Evolutionary conservation across 2,797 vertebrate species (phyloP).

Genomic region (Labroides dimidiatus): DNA sequence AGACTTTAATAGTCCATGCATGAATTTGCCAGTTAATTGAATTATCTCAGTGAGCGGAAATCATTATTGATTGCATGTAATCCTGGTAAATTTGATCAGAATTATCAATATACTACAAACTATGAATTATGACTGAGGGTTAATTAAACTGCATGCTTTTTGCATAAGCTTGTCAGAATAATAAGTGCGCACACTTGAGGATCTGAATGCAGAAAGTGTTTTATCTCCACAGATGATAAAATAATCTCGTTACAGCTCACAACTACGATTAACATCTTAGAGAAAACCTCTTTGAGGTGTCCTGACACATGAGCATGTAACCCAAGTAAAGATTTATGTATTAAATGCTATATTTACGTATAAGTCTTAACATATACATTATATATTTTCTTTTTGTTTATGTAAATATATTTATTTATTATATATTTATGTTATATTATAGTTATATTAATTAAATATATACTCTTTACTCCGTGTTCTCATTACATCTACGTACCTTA

Average conservation of each 20-base stretch:
- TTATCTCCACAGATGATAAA: not conserved
- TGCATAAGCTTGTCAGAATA: not conserved
- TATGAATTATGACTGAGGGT: not conserved
- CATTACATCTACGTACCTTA: too few species aligned
- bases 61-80: constrained; percentile 6
- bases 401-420: too few species aligned
- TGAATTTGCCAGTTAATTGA: constrained; percentile 9
- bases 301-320: not conserved
- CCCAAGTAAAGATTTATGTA: too few species aligned
- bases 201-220: not conserved
- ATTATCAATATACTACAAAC: not conserved
- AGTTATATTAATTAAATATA: too few species aligned
- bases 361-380: too few species aligned
- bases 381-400: too few species aligned
- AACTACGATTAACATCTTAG: not conserved
- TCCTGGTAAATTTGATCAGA: not conserved
- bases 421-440: too few species aligned
- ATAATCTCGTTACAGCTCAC: not conserved
- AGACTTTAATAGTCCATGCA: constrained; percentile 11
- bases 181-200: not conserved
- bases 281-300: not conserved
- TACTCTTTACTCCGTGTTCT: too few species aligned
- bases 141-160: not conserved
- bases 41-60: constrained; percentile 9
- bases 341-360: too few species aligned